phyloP scores from a whole-genome alignment of 2,797 vertebrate species.

The Kryptolebias ocellatus region DNA sequence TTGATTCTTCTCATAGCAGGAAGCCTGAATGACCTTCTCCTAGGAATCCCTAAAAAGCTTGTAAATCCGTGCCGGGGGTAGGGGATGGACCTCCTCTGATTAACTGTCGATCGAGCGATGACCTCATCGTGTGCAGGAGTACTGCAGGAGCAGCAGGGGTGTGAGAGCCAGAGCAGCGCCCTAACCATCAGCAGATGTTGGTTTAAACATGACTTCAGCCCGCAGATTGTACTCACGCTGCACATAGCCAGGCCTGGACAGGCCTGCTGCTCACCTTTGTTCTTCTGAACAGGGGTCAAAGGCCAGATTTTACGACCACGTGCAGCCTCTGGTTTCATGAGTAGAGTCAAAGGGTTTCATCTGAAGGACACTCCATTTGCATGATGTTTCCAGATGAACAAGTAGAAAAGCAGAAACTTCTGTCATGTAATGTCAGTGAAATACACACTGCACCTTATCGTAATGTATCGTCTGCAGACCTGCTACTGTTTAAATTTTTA shows the following conservation, averaged over 20 bases:
- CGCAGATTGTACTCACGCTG: constrained; percentile 30
- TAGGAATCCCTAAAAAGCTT: constrained; percentile 66
- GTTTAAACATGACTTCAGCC: constrained; percentile 75
- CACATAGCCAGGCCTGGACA: constrained; percentile 9
- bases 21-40: constrained; percentile 72
- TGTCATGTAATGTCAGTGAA: constrained; percentile 50
- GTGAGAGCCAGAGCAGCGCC: constrained; percentile 66
- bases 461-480: too few species aligned
- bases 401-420: constrained; percentile 25
- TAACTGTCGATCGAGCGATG: constrained; percentile 68
- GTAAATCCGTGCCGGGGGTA: constrained; percentile 43
- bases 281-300: constrained; percentile 39
- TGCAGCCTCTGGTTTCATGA: constrained; percentile 44
- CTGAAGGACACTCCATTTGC: constrained; percentile 8
- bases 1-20: constrained; percentile 74
- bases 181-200: constrained; percentile 86
- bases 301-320: constrained; percentile 40
- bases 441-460: constrained; percentile 25
- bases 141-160: constrained; percentile 67
- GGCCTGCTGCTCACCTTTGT: constrained; percentile 42
- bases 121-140: constrained; percentile 70
- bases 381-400: constrained; percentile 35
- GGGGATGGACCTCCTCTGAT: constrained; percentile 49
- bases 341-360: background rate
- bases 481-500: too few species aligned